These are phyloP conservation scores for Phortica okadai DNA, from an alignment of 2,888 invertebrate species.

Conservation along the genomic window DNA sequence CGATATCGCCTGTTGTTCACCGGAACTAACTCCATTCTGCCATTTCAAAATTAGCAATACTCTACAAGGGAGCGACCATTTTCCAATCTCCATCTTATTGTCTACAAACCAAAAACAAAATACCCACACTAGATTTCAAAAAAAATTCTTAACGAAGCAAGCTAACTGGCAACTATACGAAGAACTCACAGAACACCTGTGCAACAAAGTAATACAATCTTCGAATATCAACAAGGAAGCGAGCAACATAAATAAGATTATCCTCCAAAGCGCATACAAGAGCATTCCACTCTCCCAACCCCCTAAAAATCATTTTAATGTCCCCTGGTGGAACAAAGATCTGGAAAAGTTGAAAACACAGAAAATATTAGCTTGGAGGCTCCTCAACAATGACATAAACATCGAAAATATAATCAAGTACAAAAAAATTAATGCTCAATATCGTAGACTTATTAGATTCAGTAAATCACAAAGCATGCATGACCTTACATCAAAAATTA, in stretches of 20 bases:
- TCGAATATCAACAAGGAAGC: neutral
- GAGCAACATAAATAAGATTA: neutral
- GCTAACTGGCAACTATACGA: no score
- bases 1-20: no score
- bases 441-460: neutral
- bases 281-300: neutral
- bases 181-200: neutral
- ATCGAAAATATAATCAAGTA: neutral
- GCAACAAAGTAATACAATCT: neutral
- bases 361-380: neutral
- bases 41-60: no score
- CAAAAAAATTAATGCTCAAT: slow-evolving; percentile 14
- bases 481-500: slow-evolving; percentile 7
- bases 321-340: slow-evolving; percentile 16
- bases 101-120: no score
- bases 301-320: no score
- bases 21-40: no score
- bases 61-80: no score
- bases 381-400: neutral
- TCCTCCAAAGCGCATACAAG: no score
- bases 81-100: no score
- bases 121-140: no score
- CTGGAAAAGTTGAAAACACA: neutral
- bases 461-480: neutral
- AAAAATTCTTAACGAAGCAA: no score